phyloP scores from a whole-genome alignment of 2,113 vertebrate species.

The Beaufortia kweichowensis region DNA sequence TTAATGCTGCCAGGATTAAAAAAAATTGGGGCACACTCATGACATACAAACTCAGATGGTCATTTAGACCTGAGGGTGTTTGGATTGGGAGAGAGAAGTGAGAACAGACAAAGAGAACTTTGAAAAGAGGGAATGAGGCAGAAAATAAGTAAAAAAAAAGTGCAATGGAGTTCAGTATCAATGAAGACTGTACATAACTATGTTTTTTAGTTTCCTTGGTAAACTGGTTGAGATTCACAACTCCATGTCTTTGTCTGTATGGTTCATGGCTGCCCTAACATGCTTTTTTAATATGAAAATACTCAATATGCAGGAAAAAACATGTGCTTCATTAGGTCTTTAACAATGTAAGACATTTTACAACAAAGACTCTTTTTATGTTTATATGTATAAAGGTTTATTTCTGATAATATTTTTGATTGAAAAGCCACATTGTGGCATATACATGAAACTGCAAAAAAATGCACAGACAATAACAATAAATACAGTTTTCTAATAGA shows the following conservation, averaged over 20 bases:
- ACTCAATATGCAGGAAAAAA: too few relatives aligned
- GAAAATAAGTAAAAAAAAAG: not conserved
- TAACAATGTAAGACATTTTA: not conserved
- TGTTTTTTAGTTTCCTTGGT: too few relatives aligned
- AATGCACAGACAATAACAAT: conserved; percentile 24
- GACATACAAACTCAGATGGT: conserved; percentile 57
- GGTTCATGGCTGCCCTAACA: too few relatives aligned
- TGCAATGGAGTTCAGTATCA: not conserved
- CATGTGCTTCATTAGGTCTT: too few relatives aligned
- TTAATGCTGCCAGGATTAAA: conserved; percentile 56
- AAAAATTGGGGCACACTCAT: conserved; percentile 44
- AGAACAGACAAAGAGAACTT: conserved; percentile 48
- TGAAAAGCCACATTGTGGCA: conserved; percentile 19
- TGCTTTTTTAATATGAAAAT: too few relatives aligned
- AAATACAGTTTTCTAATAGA: conserved; percentile 34
- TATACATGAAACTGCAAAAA: conserved; percentile 19
- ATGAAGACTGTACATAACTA: not conserved
- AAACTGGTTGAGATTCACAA: too few relatives aligned
- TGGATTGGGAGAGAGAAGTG: conserved; percentile 36
- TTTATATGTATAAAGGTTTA: not conserved
- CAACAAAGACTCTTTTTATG: not conserved
- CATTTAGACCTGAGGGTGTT: conserved; percentile 51
- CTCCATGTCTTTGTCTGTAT: too few relatives aligned
- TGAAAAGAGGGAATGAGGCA: not conserved
- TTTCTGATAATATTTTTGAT: not conserved